These are phyloP conservation scores for Nemotelus pantherinus DNA, from an alignment of 2,888 invertebrate genomes.

Conservation along the genomic window DNA sequence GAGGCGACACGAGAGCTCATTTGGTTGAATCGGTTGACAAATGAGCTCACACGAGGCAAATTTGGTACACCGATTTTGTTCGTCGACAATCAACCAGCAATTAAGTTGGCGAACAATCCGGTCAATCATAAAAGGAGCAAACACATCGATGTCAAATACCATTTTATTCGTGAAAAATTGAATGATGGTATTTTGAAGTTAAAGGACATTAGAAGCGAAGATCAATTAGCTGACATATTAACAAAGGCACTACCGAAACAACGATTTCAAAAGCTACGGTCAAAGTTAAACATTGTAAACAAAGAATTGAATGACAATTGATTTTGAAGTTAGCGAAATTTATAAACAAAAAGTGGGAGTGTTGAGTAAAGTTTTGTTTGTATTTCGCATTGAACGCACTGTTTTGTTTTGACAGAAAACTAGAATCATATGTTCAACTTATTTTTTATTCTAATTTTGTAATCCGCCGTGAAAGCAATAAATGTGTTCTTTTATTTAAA, in stretches of 20 bases:
- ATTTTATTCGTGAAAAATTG: conserved; percentile 41
- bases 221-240: conserved; percentile 25
- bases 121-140: conserved; percentile 47
- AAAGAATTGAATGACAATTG: neutral
- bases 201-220: conserved; percentile 12
- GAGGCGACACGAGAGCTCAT: conserved; percentile 51
- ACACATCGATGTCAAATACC: conserved; percentile 48
- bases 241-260: conserved; percentile 7
- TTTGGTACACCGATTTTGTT: neutral
- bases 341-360: too few species aligned
- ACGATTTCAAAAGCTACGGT: conserved; percentile 1
- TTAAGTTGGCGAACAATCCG: conserved; percentile 47
- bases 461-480: too few species aligned
- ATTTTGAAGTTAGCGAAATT: too few species aligned
- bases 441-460: too few species aligned
- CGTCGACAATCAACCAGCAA: conserved; percentile 26
- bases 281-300: conserved; percentile 1
- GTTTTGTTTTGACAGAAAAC: neutral
- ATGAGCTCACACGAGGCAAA: neutral
- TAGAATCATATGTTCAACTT: too few species aligned
- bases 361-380: conserved; percentile 6
- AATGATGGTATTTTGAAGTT: conserved; percentile 26
- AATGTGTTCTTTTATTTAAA: too few species aligned
- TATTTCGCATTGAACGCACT: neutral
- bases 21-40: conserved; percentile 39